phyloP scores from a whole-genome alignment of 2,797 vertebrate genomes.

The Brachyalestes nurse region DNA sequence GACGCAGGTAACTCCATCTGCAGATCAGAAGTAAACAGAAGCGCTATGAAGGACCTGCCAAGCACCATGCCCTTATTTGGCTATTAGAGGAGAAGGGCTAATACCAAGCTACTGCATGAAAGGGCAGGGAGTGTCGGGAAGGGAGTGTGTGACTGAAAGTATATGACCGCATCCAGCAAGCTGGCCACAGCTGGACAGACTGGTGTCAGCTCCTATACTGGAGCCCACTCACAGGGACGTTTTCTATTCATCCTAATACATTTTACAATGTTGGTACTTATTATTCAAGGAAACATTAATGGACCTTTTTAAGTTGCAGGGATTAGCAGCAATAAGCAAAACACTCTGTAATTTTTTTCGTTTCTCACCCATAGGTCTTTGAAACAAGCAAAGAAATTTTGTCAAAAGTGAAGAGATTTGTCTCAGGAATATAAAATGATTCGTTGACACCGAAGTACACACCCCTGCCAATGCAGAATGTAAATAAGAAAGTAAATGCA shows the following conservation, averaged over 20 bases:
- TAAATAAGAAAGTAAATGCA: neutral
- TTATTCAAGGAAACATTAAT: no score
- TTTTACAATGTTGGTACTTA: no score
- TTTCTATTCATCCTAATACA: no score
- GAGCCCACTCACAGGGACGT: neutral
- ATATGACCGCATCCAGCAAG: neutral
- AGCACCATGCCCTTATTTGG: constrained; percentile 62
- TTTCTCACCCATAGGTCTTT: no score
- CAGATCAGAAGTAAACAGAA: constrained; percentile 50
- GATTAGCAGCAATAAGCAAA: neutral
- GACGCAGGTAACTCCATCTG: constrained; percentile 45
- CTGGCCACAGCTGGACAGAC: constrained; percentile 49
- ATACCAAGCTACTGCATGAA: constrained; percentile 21
- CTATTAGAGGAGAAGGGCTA: constrained; percentile 50
- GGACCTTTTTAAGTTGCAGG: no score
- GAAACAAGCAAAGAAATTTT: no score
- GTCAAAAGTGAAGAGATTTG: neutral
- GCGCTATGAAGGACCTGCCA: constrained; percentile 34
- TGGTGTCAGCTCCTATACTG: constrained; percentile 23
- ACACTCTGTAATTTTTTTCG: neutral
- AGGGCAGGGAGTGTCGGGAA: constrained; percentile 16
- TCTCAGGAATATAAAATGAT: neutral
- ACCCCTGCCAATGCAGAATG: neutral
- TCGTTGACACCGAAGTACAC: neutral
- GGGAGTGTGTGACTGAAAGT: constrained; percentile 45